These are phyloP conservation scores for Orussus abietinus DNA, from an alignment of 1,140 invertebrate genomes.

Conservation along the genomic window DNA sequence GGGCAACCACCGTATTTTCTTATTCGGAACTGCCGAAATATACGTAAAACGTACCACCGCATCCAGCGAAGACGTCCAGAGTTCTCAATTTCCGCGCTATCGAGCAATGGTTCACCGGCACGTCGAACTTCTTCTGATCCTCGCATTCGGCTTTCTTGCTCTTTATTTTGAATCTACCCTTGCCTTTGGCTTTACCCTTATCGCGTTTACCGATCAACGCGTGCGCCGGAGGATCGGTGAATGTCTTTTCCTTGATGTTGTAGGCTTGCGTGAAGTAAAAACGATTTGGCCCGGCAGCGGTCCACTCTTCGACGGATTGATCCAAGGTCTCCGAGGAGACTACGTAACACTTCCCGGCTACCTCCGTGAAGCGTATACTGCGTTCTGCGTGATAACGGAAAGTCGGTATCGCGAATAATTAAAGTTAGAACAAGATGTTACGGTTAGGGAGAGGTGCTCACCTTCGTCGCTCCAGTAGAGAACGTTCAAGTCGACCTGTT, in stretches of 20 bases:
- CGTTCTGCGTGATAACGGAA: constrained; percentile 57
- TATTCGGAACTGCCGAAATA: too few relatives aligned
- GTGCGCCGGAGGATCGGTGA: constrained; percentile 61
- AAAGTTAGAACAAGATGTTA: constrained; percentile 15
- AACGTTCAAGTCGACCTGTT: constrained; percentile 69
- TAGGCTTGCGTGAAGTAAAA: constrained; percentile 78
- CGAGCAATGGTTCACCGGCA: constrained; percentile 29
- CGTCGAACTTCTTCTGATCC: constrained; percentile 18
- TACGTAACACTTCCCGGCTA: constrained; percentile 64
- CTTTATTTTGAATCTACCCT: constrained; percentile 66
- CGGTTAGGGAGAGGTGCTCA: constrained; percentile 45
- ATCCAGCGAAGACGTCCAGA: constrained; percentile 87
- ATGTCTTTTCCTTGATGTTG: constrained; percentile 56
- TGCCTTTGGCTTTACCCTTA: constrained; percentile 61
- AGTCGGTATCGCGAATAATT: constrained; percentile 10
- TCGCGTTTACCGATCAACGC: constrained; percentile 62
- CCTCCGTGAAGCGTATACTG: constrained; percentile 52
- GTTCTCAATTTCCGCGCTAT: constrained; percentile 58
- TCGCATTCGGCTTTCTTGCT: constrained; percentile 53
- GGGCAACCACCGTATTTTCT: too few relatives aligned
- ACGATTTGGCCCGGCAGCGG: constrained; percentile 61
- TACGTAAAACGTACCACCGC: constrained; percentile 66
- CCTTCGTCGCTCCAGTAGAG: constrained; percentile 77
- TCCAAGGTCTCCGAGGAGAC: constrained; percentile 57
- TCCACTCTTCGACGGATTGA: constrained; percentile 59